Base-by-base conservation (phyloP, 2,888 invertebrate species). In the Perithous albicinctus region DNA sequence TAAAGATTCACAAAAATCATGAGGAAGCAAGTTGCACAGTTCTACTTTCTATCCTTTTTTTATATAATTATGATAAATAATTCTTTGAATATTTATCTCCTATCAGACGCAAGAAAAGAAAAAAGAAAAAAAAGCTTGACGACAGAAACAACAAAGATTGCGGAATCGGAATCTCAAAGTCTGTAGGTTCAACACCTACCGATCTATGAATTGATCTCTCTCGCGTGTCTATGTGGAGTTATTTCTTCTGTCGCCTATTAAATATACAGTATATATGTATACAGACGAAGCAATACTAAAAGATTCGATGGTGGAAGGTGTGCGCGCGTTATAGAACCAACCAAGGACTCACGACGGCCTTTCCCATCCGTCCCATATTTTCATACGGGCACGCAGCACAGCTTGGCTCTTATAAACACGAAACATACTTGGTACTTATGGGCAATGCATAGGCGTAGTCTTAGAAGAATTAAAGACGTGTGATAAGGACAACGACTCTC, bases 341-440 rank as follows among this genome's bases (percentile, higher is more conserved):
- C 59, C 80, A 80, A 80, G 80, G 80, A 76, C 76, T 76, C 76
- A 41, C 41, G 41, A 56, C 72, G 76, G 80, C 80, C 80, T 80
- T 80, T 80, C 76, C n/a, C 76, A 43, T 18, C 18, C 80, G 76
- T 80, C 41, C 80, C 66, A 66, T 72, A 70, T 76, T 80, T 80
- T 70, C 70, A 38, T 54, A 69, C 66, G 66, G 32, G 63, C 61
- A 77, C 51, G 38, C 35, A 51, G 20, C 15, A 32, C 15, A 32
- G 48, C 43, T n/a, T 20, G 38, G 8, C 35, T 54, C 69, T 20
- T n/a, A n/a, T n/a, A n/a, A 56, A 56, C 54, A n/a, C 29, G 54
- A 32, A 26, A 43, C 18, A 29, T 70, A 41, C 70, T 43, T 20
- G 41, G 32, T 12, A 10, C 18, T 38, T n/a, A 38, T 18, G 12